These are phyloP conservation scores for Ptychoptera contaminata DNA, from an alignment of 2,888 invertebrate species.

Conservation along the genomic window DNA sequence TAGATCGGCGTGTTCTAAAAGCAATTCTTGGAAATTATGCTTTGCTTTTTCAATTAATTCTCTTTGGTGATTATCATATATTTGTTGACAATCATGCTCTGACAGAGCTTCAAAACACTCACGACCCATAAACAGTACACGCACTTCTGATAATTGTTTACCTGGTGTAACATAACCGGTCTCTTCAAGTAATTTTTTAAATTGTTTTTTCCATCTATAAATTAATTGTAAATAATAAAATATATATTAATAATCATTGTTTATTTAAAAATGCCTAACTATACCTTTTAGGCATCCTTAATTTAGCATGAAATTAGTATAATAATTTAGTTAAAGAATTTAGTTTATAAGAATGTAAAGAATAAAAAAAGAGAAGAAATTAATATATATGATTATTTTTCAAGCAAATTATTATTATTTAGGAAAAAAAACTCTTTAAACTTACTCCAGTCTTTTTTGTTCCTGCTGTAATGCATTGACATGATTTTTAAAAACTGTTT, in stretches of 20 bases:
- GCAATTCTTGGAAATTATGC: constrained; percentile 79
- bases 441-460: constrained; percentile 82
- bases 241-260: not conserved
- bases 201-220: constrained; percentile 79
- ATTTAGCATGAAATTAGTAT: constrained; percentile 7
- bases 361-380: constrained; percentile 4
- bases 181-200: constrained; percentile 82
- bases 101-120: constrained; percentile 87
- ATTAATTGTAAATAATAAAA: constrained; percentile 3
- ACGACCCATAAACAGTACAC: constrained; percentile 82
- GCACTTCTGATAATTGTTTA: constrained; percentile 79
- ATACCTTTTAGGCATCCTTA: constrained; percentile 40
- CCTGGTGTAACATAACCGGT: constrained; percentile 92
- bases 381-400: too few relatives aligned
- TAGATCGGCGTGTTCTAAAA: constrained; percentile 82
- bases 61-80: constrained; percentile 87
- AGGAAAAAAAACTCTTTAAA: constrained; percentile 15
- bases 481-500: constrained; percentile 81
- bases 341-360: not conserved
- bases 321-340: constrained; percentile 7
- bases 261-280: constrained; percentile 5
- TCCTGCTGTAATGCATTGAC: constrained; percentile 83
- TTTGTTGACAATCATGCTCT: constrained; percentile 77
- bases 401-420: too few relatives aligned
- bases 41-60: constrained; percentile 80